Evolutionary conservation across 1,140 invertebrate species (phyloP).

Genomic region (Drosophila navojoa): DNA sequence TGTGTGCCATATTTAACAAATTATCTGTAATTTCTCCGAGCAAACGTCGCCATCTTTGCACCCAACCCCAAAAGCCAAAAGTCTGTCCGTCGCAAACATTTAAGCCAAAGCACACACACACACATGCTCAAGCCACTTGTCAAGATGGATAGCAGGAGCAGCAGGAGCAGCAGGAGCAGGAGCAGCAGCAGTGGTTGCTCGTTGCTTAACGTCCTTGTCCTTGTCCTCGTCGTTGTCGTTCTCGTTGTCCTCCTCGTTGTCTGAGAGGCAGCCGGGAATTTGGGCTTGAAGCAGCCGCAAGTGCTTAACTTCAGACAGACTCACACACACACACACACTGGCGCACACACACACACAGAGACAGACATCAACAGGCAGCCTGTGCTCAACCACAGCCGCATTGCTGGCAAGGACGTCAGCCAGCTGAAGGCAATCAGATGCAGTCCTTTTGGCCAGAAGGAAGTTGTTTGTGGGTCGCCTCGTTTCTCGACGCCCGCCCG

Average conservation of each 20-base stretch:
- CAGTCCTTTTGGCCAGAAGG: conserved; percentile 57
- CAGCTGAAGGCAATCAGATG: conserved; percentile 25
- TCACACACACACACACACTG: conserved; percentile 30
- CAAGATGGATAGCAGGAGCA: conserved; percentile 76
- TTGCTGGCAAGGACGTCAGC: conserved; percentile 70
- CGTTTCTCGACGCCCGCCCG: not conserved
- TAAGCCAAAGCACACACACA: conserved; percentile 30
- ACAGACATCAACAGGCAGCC: conserved; percentile 48
- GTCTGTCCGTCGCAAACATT: conserved; percentile 46
- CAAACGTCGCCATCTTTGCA: conserved; percentile 47
- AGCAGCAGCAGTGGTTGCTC: not conserved
- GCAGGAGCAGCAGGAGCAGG: conserved; percentile 45
- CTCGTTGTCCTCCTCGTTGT: conserved; percentile 26
- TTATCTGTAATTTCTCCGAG: conserved; percentile 82
- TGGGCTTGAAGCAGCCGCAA: conserved; percentile 79
- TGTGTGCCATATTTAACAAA: conserved; percentile 82
- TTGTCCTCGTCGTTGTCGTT: conserved; percentile 11
- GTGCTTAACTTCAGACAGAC: conserved; percentile 79
- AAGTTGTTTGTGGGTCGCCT: conserved; percentile 77
- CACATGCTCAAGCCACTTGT: conserved; percentile 65
- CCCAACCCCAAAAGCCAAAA: conserved; percentile 24
- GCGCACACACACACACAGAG: conserved; percentile 13
- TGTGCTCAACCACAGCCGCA: conserved; percentile 68
- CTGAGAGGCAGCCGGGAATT: conserved; percentile 64
- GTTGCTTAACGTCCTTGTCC: conserved; percentile 4